A percentile compares a stretch with the other conserved stretches of the same genome.
Conservation (phyloP, 2,113 vertebrate species). For the Erpornis zantholeuca region DNA sequence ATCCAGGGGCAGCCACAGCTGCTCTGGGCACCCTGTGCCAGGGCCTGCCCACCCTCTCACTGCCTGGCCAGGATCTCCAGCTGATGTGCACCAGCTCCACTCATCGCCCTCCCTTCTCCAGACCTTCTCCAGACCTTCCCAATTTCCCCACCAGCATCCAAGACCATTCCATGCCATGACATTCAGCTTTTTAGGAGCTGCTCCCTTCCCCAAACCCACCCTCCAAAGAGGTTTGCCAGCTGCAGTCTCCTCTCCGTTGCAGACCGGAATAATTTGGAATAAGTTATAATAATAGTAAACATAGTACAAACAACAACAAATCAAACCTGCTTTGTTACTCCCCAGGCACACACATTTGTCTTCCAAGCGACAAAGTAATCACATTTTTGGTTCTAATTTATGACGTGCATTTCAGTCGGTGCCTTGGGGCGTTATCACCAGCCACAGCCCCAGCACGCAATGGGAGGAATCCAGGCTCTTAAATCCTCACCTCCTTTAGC, state of each 20-base stretch:
- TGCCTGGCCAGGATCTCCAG: not conserved
- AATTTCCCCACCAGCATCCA: not conserved
- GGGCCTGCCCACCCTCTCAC: not conserved
- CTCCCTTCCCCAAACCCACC: not conserved
- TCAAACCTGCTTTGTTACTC: constrained; percentile 62
- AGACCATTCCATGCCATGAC: not conserved
- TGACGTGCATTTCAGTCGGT: constrained; percentile 24
- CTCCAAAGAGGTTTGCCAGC: not conserved
- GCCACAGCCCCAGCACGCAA: not conserved
- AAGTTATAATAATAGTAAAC: constrained; percentile 66
- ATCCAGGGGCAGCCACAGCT: not conserved
- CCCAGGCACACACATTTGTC: constrained; percentile 62
- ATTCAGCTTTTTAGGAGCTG: not conserved
- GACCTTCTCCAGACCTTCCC: not conserved
- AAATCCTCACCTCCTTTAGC: constrained; percentile 56
- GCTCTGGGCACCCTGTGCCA: not conserved
- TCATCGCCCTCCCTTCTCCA: not conserved
- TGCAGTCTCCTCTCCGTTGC: not conserved
- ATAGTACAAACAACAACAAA: constrained; percentile 60
- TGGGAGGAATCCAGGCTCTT: constrained; percentile 28
- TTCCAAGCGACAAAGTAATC: constrained; percentile 64
- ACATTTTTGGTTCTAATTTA: constrained; percentile 68
- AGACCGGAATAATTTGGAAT: constrained; percentile 48
- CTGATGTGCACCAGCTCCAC: not conserved
- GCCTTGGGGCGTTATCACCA: constrained; percentile 53